A percentile compares a stretch with the other conserved stretches of the same genome.
Evolutionary conservation across 92 coral and sea anemone genomes (phyloP).

Genomic region (Phenganax subtilis): DNA sequence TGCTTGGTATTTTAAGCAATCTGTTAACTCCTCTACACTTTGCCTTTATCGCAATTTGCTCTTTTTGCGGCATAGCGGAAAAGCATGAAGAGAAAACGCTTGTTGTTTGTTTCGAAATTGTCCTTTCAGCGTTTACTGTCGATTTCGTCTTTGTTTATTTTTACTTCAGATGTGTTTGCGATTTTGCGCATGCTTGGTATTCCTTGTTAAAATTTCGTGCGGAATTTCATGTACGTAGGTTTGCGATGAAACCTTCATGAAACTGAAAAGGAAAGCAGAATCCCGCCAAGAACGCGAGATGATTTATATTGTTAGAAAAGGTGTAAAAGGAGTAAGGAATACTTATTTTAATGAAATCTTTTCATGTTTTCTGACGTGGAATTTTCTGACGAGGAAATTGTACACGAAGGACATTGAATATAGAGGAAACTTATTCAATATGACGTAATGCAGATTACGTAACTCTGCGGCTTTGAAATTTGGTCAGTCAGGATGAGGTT

Average conservation of each 20-base stretch:
- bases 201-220: background rate
- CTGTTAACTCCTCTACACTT: slow-evolving; percentile 32
- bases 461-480: slow-evolving; percentile 1
- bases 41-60: slow-evolving; percentile 16
- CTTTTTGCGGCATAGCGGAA: slow-evolving; percentile 9
- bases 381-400: background rate
- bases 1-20: slow-evolving; percentile 3
- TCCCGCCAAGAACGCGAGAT: too few species aligned
- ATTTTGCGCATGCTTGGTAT: background rate
- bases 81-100: background rate
- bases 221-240: background rate
- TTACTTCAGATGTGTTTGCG: too few species aligned
- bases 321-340: background rate
- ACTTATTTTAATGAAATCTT: background rate
- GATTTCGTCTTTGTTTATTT: background rate
- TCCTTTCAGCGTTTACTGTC: background rate
- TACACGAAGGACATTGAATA: background rate
- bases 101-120: background rate
- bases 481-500: slow-evolving; percentile 2
- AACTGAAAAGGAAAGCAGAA: too few species aligned
- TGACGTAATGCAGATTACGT: slow-evolving; percentile 15
- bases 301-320: too few species aligned
- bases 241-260: too few species aligned
- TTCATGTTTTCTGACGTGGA: background rate
- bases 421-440: background rate